Percentiles rank a stretch among this genome's conserved stretches.
phyloP scores from a whole-genome alignment of 1,140 invertebrate genomes.

The Aphidius ervi region DNA sequence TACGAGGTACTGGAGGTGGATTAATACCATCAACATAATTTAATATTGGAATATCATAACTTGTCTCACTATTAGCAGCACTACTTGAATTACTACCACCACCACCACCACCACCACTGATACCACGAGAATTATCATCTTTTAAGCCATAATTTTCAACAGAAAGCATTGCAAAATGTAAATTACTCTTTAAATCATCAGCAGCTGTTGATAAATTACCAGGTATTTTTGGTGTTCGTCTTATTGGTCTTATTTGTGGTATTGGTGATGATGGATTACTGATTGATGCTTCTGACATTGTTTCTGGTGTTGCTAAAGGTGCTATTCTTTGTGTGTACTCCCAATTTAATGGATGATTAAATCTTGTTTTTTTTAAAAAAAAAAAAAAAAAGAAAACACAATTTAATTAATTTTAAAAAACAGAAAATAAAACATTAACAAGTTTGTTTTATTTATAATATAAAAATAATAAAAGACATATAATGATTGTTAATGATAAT shows the following conservation, averaged over 20 bases:
- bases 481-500: no score
- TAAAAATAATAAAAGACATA: background rate
- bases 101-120: no score
- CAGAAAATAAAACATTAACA: no score
- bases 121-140: conserved; percentile 29
- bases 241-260: conserved; percentile 49
- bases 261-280: conserved; percentile 53
- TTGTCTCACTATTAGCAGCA: conserved; percentile 55
- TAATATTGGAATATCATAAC: conserved; percentile 55
- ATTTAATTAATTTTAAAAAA: conserved; percentile 3
- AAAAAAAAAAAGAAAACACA: background rate
- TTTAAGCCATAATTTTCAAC: conserved; percentile 50
- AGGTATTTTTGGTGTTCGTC: conserved; percentile 63
- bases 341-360: conserved; percentile 34
- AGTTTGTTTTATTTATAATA: background rate
- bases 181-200: conserved; percentile 60
- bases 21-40: conserved; percentile 31
- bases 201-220: conserved; percentile 64
- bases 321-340: conserved; percentile 53
- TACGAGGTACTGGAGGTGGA: conserved; percentile 49
- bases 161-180: conserved; percentile 57
- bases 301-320: conserved; percentile 81
- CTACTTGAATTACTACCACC: conserved; percentile 31
- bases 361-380: conserved; percentile 27
- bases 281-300: conserved; percentile 65